Conservation (phyloP, 2,888 invertebrate genomes). For the Troides aeacus region DNA sequence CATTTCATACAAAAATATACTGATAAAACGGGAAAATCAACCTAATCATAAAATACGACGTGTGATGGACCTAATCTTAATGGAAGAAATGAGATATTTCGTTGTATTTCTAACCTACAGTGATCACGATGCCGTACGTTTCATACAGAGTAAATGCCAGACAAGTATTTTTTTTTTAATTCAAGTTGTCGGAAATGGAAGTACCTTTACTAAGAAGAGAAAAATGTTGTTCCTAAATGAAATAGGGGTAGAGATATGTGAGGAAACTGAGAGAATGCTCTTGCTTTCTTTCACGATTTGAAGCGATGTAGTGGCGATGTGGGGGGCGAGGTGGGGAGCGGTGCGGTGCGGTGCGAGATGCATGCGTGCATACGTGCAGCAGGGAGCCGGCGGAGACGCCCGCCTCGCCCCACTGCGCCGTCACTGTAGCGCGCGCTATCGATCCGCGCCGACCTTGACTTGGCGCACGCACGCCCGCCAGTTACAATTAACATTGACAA, state of each 20-base stretch:
- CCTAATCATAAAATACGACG: not conserved
- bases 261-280: conserved; percentile 53
- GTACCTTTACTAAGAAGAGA: not conserved
- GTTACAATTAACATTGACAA: conserved; percentile 70
- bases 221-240: not conserved
- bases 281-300: conserved; percentile 74
- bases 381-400: conserved; percentile 41
- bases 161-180: not conserved
- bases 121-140: too few relatives aligned
- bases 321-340: conserved; percentile 32
- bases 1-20: conserved; percentile 4
- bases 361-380: conserved; percentile 55
- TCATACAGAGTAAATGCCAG: too few relatives aligned
- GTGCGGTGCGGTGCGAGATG: conserved; percentile 46
- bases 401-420: conserved; percentile 41
- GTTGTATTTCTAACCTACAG: too few relatives aligned
- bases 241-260: not conserved
- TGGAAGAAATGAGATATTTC: too few relatives aligned
- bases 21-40: conserved; percentile 3
- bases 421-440: conserved; percentile 50
- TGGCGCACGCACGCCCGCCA: conserved; percentile 58
- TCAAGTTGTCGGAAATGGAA: not conserved
- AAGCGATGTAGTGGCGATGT: too few relatives aligned
- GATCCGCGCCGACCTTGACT: conserved; percentile 73
- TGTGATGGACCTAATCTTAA: not conserved